Percentiles rank a stretch among this genome's conserved stretches.
Conservation (phyloP, 2,113 vertebrate genomes). For the Aspiorhynchus laticeps region DNA sequence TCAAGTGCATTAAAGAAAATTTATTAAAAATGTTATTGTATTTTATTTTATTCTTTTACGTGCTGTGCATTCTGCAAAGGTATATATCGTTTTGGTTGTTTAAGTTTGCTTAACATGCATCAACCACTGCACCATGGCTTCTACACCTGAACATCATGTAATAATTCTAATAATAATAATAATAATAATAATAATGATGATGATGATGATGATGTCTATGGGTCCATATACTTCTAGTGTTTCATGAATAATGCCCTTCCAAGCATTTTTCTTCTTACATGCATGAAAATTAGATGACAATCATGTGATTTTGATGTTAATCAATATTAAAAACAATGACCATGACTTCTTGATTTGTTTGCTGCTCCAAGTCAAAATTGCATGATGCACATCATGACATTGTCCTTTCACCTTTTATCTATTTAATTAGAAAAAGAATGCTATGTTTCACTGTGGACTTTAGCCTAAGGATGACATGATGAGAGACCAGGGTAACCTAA, state of each 20-base stretch:
- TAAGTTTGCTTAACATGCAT: neutral
- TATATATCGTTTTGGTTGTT: neutral
- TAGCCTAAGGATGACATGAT: neutral
- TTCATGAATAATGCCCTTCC: neutral
- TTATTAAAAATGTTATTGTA: no score
- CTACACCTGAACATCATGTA: neutral
- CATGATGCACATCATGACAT: neutral
- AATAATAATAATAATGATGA: no score
- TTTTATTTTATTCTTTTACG: no score
- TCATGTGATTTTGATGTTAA: neutral
- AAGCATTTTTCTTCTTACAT: neutral
- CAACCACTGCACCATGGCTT: neutral
- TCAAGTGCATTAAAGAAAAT: no score
- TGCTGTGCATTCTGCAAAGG: no score
- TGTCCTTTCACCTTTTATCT: neutral
- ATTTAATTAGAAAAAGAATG: neutral
- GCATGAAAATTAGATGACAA: neutral
- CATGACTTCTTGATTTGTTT: neutral
- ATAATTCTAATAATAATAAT: no score
- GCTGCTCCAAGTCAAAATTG: no score
- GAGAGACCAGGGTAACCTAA: constrained; percentile 43
- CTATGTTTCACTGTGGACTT: neutral
- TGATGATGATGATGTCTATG: no score
- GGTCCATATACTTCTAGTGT: no score
- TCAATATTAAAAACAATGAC: neutral